Base-by-base conservation (phyloP, 92 coral and sea anemone species). In the Porites lobata region DNA sequence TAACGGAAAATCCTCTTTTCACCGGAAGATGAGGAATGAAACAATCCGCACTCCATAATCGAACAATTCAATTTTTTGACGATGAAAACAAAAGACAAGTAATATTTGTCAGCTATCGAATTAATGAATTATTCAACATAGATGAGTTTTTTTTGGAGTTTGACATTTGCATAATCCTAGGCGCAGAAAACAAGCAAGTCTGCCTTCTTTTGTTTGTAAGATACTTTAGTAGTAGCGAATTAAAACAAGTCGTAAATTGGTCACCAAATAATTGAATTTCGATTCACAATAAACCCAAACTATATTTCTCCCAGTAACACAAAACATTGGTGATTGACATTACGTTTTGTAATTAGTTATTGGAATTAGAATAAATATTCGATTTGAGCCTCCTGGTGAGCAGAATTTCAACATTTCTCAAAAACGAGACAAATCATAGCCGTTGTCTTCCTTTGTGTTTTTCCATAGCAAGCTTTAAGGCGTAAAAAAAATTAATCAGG, bases 121-220 rank as follows among this genome's bases (percentile, higher is more conserved):
- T 57, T 51, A 6, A 61, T 84, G 3, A 84, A 50, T 62, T 84
- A 84, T 84, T 73, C 87, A 84, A 84, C 63, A 74, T 62, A 51
- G 50, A 62, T 61, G 26, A 68, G 77, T 47, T 83, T 61, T 29
- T 73, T 29, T 73, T 43, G 4, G 15, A 15, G 71, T 62, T 8
- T 50, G 2, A 5, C 66, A 84, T 84, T 84, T 84, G 87, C 87
- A 84, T 84, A 74, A 53, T 4, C 57, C 29, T 15, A 69, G 57
- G 53, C 78, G 73, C 74, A 11, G 24, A 63, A 74, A 62, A 57
- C 59, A 65, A 84, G 11, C 53, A 53, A 8, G 9, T 8, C 47
- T 47, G 10, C 8, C 22, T 21, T 24, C 47, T 6, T 73, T 74
- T 84, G 59, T 61, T 75, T 64, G 53, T 73, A 50, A 47, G 61